Conservation (phyloP, 2,113 vertebrate species). For the Serranochromis macrocephalus region DNA sequence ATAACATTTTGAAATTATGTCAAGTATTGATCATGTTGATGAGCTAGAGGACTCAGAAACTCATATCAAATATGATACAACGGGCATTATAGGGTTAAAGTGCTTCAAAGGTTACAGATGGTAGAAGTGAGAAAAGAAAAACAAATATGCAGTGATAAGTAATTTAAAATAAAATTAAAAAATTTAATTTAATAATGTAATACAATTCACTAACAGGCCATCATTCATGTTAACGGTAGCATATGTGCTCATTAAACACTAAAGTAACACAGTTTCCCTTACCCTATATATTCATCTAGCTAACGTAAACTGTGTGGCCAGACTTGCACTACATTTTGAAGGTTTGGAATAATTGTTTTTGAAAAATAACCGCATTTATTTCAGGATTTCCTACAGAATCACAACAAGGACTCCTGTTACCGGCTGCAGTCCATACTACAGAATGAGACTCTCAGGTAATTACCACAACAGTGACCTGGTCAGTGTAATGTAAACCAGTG, state of each 20-base stretch:
- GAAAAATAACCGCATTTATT: background rate
- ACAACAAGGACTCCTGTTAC: background rate
- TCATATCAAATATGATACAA: background rate
- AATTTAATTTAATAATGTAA: rapidly evolving
- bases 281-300: background rate
- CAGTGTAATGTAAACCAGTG: background rate
- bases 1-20: background rate
- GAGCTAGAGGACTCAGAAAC: background rate
- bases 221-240: background rate
- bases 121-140: background rate
- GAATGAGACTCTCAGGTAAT: background rate
- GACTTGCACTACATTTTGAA: background rate
- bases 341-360: background rate
- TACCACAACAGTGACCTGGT: background rate
- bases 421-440: background rate
- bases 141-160: background rate
- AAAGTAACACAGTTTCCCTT: background rate
- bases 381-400: background rate
- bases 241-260: background rate
- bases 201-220: background rate
- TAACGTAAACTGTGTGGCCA: background rate
- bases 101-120: background rate
- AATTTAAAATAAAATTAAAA: background rate
- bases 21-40: background rate
- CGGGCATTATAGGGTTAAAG: background rate